A percentile compares a stretch with the other conserved stretches of the same genome.
These are phyloP conservation scores for Pseudococcus viburni DNA, from an alignment of 2,888 invertebrate species.

Conservation along the genomic window DNA sequence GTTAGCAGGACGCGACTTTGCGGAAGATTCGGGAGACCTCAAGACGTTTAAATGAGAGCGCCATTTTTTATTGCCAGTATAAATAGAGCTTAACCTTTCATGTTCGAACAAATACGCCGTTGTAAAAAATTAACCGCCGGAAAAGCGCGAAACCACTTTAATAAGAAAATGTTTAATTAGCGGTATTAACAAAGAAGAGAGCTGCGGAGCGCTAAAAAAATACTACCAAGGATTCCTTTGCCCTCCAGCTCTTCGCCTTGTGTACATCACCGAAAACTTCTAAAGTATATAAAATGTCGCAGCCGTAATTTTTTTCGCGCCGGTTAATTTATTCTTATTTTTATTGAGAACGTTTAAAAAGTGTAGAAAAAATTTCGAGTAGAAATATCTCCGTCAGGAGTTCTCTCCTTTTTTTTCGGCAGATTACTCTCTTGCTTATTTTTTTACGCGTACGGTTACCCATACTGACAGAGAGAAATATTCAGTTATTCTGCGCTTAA, in stretches of 20 bases:
- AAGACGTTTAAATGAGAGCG: conserved; percentile 21
- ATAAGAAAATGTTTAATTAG: conserved; percentile 25
- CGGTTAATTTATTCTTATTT: conserved; percentile 18
- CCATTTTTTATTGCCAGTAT: conserved; percentile 11
- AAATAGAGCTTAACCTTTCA: conserved; percentile 25
- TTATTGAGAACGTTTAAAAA: conserved; percentile 25
- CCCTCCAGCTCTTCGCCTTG: not conserved
- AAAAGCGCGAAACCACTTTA: conserved; percentile 25
- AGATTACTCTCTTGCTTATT: not conserved
- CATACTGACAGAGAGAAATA: conserved; percentile 8
- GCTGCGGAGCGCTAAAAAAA: not conserved
- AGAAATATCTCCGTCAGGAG: conserved; percentile 11
- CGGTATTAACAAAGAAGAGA: conserved; percentile 17
- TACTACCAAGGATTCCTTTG: not conserved
- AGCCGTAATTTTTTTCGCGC: conserved; percentile 10
- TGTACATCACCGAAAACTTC: not conserved
- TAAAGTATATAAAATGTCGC: conserved; percentile 5
- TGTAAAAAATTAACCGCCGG: conserved; percentile 25
- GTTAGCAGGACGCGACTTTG: not conserved
- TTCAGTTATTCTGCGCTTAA: conserved; percentile 1
- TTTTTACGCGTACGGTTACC: not conserved
- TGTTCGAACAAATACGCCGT: conserved; percentile 21
- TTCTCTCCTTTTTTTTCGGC: not conserved
- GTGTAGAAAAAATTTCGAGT: conserved; percentile 12
- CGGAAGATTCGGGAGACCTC: conserved; percentile 9